Conservation (phyloP, 2,888 invertebrate species). For the Drosophila ochracea region DNA sequence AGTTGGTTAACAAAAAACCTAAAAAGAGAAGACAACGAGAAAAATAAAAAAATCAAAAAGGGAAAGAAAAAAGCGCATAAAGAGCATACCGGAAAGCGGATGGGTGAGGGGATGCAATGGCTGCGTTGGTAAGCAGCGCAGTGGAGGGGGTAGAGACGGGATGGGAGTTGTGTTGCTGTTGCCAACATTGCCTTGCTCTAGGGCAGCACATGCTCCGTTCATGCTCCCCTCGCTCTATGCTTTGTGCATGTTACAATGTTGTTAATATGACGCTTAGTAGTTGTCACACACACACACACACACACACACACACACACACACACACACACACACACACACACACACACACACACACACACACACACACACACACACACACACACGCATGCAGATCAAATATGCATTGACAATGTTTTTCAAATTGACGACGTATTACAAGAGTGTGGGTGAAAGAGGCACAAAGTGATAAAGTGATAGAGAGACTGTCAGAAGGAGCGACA, state of each 20-base stretch:
- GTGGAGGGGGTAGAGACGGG: neutral
- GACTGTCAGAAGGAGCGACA: neutral
- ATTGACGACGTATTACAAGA: conserved; percentile 62
- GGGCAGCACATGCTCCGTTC: neutral
- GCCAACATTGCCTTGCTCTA: conserved; percentile 4
- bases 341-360: conserved; percentile 28
- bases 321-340: conserved; percentile 27
- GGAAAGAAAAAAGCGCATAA: conserved; percentile 37
- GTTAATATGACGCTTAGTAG: conserved; percentile 78
- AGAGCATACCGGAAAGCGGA: conserved; percentile 3
- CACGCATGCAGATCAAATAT: conserved; percentile 43
- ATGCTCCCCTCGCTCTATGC: conserved; percentile 2
- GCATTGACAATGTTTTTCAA: conserved; percentile 76
- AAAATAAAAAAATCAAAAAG: neutral
- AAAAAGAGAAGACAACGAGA: conserved; percentile 6
- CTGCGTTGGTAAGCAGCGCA: neutral
- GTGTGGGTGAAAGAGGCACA: conserved; percentile 6
- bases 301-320: conserved; percentile 14
- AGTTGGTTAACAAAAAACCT: conserved; percentile 53
- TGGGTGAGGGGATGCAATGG: neutral
- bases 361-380: conserved; percentile 20
- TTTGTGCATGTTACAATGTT: conserved; percentile 75
- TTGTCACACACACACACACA: conserved; percentile 50
- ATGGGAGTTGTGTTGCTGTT: conserved; percentile 6
- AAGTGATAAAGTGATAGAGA: conserved; percentile 6